phyloP scores from a whole-genome alignment of 2,113 vertebrate genomes.

The Aegithalos caudatus region DNA sequence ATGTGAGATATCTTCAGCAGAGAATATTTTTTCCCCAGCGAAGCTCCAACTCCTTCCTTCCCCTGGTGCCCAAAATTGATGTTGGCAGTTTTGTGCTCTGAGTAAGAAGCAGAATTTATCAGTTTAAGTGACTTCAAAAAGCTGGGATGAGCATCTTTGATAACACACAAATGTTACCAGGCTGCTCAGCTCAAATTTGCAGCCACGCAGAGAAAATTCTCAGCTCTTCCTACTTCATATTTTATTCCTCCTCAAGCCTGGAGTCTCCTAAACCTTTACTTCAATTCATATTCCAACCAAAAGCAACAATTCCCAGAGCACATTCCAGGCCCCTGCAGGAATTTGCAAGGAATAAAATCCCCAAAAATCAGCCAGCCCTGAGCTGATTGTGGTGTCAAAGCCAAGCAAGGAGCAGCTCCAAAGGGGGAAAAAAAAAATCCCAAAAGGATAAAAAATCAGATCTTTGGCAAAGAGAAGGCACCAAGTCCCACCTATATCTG shows the following conservation, averaged over 20 bases:
- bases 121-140: not conserved
- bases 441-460: not conserved
- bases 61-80: not conserved
- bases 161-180: not conserved
- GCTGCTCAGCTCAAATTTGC: not conserved
- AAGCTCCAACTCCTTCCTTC: not conserved
- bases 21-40: not conserved
- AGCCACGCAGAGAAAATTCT: not conserved
- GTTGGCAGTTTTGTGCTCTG: slow-evolving; percentile 22
- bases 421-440: not conserved
- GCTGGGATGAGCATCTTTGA: not conserved
- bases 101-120: not conserved
- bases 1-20: not conserved
- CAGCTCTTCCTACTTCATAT: not conserved
- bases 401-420: not conserved
- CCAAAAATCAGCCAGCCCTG: rapidly evolving
- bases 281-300: not conserved
- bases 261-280: not conserved
- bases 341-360: not conserved
- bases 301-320: not conserved
- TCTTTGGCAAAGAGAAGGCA: not conserved
- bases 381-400: not conserved
- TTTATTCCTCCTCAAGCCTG: not conserved
- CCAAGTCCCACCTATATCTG: not conserved
- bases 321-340: not conserved